Percentiles rank a stretch among this genome's conserved stretches.
phyloP scores from a whole-genome alignment of 1,140 invertebrate species.

The Philotrypesis tridentata region DNA sequence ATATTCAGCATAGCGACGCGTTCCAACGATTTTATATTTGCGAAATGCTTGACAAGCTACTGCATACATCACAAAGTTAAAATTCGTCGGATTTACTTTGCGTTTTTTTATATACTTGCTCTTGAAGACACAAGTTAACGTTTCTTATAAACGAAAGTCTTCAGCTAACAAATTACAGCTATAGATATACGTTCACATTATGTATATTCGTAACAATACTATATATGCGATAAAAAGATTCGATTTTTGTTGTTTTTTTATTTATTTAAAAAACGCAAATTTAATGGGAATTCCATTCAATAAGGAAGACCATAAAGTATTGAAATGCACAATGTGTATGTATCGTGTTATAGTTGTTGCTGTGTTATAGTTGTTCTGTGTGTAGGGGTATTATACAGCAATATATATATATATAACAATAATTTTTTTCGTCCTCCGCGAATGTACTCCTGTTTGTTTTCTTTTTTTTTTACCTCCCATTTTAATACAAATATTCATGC shows the following conservation, averaged over 20 bases:
- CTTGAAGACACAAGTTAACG: constrained; percentile 8
- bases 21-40: constrained; percentile 17
- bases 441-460: constrained; percentile 26
- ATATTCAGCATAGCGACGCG: neutral
- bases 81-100: neutral
- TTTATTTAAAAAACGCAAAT: constrained; percentile 54
- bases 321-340: constrained; percentile 56
- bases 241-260: constrained; percentile 30
- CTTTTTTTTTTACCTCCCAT: constrained; percentile 29
- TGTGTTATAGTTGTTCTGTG: constrained; percentile 33
- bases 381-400: constrained; percentile 46
- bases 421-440: constrained; percentile 45
- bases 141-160: constrained; percentile 16
- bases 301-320: constrained; percentile 68
- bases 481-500: constrained; percentile 57
- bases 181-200: constrained; percentile 54
- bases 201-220: constrained; percentile 31
- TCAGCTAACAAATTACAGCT: constrained; percentile 27
- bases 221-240: constrained; percentile 37
- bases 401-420: constrained; percentile 53
- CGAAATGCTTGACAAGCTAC: neutral
- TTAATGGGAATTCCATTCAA: constrained; percentile 60
- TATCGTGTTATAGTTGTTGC: constrained; percentile 33
- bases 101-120: neutral
- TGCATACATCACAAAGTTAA: constrained; percentile 1